Base-by-base conservation (phyloP, 2,113 vertebrate species). In the Bungarus multicinctus region DNA sequence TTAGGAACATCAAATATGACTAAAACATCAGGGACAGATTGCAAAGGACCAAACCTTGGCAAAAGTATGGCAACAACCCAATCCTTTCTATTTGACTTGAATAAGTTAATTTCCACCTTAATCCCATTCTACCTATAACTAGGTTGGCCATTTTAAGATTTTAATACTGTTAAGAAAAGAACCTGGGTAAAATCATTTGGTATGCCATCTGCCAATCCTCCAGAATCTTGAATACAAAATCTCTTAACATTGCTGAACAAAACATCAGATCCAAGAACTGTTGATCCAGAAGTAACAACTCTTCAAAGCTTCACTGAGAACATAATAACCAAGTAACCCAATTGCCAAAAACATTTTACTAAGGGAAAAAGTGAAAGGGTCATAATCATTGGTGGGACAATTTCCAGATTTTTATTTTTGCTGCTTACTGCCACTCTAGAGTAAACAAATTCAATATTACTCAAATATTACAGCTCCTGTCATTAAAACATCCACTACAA, bases 91-190 rank as follows among this genome's bases (percentile, higher is more conserved):
- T 53, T 53, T 23, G 45, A 64, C n/a, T 81, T 16, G 22, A 93
- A 47, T 30, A 86, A 52, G 54, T 57, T 93, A 74, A 64, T 69
- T 89, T 89, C 16, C 54, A 89, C 12, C 7, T 50, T 85, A 89
- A 58, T 54, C 20, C 74, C 52, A 81, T 30, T 90, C 60, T 87
- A 2, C 39, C 92, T 34, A 90, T 57, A 90, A 22, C 74, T 50
- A 22, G 81, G 43, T 87, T 86, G 86, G 89, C 85, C 52, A n/a
- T 25, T 34, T 53, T 64, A 93, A 93, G 92, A 55, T 90, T 87
- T 87, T 93, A 93, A 90, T 93, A 16, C 81, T 53, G 81, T 93
- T 87, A 93, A 93, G 88, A 85, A 60, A 89, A 90, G 85, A 90
- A 93, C 74, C 81, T 52, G 45, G 30, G 52, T 58, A 88, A 93